These are phyloP conservation scores for Drosophila prosaltans DNA, from an alignment of 1,140 invertebrate genomes.

Conservation along the genomic window DNA sequence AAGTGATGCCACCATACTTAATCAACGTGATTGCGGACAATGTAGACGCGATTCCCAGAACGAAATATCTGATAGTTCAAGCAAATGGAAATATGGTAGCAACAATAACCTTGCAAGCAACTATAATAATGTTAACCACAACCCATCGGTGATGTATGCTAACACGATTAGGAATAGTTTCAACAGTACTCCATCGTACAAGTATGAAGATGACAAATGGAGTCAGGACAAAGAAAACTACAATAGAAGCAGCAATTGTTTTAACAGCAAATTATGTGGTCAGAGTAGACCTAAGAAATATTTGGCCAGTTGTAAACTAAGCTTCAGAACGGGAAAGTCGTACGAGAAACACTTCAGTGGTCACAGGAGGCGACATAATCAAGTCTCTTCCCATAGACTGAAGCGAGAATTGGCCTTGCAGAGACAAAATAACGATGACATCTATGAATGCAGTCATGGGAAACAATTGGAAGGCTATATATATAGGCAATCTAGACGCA, in stretches of 20 bases:
- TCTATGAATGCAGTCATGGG: not conserved
- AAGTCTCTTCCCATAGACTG: not conserved
- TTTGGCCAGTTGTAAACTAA: not conserved
- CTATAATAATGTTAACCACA: not conserved
- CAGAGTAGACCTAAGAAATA: not conserved
- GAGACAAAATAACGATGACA: not conserved
- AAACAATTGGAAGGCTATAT: not conserved
- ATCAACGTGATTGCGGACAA: not conserved
- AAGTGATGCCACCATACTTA: not conserved
- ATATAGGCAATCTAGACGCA: not conserved
- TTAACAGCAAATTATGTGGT: not conserved
- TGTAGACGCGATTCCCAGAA: not conserved
- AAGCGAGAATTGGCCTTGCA: not conserved
- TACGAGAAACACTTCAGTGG: not conserved
- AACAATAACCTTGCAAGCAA: not conserved
- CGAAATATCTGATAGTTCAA: not conserved
- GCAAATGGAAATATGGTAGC: not conserved
- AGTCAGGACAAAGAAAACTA: no score
- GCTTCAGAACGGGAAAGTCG: not conserved
- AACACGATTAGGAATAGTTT: not conserved
- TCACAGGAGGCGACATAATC: not conserved
- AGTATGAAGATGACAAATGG: not conserved
- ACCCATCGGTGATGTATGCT: not conserved
- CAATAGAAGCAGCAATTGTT: slow-evolving; percentile 6
- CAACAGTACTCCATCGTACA: not conserved